Evolutionary conservation across 2,113 vertebrate genomes (phyloP).

Genomic region (Equus quagga): DNA sequence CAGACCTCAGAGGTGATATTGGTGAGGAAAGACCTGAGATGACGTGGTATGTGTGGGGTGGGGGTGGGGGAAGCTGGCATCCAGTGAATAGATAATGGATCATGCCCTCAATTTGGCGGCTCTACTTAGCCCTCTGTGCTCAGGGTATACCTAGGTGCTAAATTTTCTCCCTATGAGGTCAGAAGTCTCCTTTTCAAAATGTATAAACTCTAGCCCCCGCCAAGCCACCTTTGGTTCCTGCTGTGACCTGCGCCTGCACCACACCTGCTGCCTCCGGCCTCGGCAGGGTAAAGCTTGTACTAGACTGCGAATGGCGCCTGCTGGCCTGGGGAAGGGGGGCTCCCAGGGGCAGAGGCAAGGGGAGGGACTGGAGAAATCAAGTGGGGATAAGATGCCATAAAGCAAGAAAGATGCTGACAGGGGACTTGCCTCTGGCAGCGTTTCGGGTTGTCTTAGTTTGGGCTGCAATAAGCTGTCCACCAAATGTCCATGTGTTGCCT

Average conservation of each 20-base stretch:
- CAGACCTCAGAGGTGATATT: not conserved
- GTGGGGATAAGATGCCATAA: not conserved
- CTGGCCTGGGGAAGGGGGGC: not conserved
- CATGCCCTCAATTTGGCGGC: not conserved
- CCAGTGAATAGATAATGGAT: fast-evolving
- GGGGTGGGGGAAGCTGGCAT: not conserved
- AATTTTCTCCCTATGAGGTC: not conserved
- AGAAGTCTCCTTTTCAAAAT: not conserved
- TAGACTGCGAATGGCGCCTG: not conserved
- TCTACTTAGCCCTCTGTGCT: not conserved
- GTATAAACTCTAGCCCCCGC: not conserved
- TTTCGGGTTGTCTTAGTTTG: not conserved
- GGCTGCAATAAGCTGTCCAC: not conserved
- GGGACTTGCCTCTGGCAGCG: not conserved
- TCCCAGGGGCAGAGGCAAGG: not conserved
- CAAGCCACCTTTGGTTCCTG: not conserved
- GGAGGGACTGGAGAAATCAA: not conserved
- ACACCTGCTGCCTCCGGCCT: too few species aligned
- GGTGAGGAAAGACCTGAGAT: not conserved
- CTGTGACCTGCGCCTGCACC: not conserved
- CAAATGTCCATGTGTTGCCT: not conserved
- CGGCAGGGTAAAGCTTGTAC: fast-evolving
- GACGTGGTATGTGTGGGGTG: fast-evolving
- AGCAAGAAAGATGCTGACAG: not conserved
- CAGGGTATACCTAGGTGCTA: not conserved